phyloP scores from a whole-genome alignment of 2,888 invertebrate species.

The Tachina fera region DNA sequence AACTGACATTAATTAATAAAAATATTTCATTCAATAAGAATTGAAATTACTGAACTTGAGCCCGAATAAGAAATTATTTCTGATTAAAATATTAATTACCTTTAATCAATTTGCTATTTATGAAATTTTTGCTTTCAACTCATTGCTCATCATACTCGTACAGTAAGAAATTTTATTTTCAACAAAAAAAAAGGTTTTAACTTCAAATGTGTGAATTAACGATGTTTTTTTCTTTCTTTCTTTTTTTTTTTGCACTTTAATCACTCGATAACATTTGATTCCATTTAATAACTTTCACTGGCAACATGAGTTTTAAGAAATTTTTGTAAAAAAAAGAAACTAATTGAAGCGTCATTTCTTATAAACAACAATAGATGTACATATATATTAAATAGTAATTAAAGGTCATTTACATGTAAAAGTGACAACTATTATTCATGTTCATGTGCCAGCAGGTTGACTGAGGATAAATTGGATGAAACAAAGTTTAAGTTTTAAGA shows the following conservation, averaged over 20 bases:
- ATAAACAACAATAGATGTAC: not conserved
- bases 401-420: slow-evolving; percentile 51
- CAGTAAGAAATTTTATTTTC: slow-evolving; percentile 26
- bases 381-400: slow-evolving; percentile 46
- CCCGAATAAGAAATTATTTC: too few species aligned
- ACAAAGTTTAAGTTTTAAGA: not conserved
- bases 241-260: not conserved
- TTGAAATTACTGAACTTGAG: too few species aligned
- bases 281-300: slow-evolving; percentile 57
- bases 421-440: not conserved
- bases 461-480: not conserved
- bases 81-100: too few species aligned
- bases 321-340: slow-evolving; percentile 8
- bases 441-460: not conserved
- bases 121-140: not conserved
- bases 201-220: too few species aligned
- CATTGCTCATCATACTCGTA: not conserved
- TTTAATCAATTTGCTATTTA: not conserved
- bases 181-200: not conserved
- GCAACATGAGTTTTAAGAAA: slow-evolving; percentile 37
- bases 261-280: slow-evolving; percentile 26
- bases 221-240: not conserved
- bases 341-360: slow-evolving; percentile 10
- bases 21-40: too few species aligned
- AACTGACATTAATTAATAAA: too few species aligned